Evolutionary conservation across 2,113 vertebrate species (phyloP).

Genomic region (Pseudonaja textilis): DNA sequence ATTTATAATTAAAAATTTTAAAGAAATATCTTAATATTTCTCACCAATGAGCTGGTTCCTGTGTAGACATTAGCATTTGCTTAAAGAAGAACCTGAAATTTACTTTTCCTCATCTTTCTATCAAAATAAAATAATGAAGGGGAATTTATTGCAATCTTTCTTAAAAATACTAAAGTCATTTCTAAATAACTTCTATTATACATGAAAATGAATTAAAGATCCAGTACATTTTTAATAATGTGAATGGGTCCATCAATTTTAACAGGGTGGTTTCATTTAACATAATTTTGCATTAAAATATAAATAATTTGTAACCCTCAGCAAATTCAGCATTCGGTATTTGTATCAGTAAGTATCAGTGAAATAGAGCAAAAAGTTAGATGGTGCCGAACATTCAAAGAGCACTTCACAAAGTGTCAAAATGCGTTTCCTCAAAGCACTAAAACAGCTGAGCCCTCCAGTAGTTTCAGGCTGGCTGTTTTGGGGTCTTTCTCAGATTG

Average conservation of each 20-base stretch:
- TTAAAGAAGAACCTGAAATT: not conserved
- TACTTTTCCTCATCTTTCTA: not conserved
- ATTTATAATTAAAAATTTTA: not conserved
- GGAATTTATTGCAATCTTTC: not conserved
- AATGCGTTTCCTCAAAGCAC: not conserved
- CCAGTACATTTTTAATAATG: not conserved
- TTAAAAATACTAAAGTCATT: not conserved
- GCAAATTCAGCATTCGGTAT: not conserved
- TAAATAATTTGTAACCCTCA: not conserved
- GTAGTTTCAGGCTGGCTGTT: not conserved
- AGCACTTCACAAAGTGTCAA: not conserved
- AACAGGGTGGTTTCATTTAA: not conserved
- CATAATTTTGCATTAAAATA: not conserved
- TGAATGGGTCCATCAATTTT: not conserved
- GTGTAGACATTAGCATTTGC: not conserved
- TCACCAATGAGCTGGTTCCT: not conserved
- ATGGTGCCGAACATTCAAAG: not conserved
- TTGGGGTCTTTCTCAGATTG: not conserved
- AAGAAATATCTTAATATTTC: not conserved
- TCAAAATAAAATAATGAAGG: not conserved
- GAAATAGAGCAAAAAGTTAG: conserved; percentile 1
- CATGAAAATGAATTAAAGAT: not conserved
- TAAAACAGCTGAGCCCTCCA: not conserved
- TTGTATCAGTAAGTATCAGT: not conserved
- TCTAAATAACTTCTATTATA: not conserved